A percentile compares a stretch with the other conserved stretches of the same genome.
These are phyloP conservation scores for Heliothis virescens DNA, from an alignment of 1,140 invertebrate genomes.

Conservation along the genomic window DNA sequence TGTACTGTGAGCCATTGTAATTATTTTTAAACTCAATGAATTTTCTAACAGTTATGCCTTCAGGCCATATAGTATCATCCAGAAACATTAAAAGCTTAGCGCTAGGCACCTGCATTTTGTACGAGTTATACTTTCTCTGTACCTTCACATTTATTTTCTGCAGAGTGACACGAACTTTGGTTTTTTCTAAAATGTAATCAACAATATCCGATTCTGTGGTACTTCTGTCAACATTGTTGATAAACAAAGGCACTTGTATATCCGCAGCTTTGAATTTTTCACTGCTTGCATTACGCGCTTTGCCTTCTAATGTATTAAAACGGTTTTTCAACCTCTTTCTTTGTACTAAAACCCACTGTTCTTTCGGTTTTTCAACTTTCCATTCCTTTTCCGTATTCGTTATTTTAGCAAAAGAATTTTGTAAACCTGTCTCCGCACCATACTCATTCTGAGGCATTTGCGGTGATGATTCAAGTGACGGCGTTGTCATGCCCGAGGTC, in stretches of 20 bases:
- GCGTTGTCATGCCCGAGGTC: not conserved
- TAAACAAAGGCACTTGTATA: no score
- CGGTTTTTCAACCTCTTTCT: not conserved
- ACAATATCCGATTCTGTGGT: no score
- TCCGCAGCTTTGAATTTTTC: no score
- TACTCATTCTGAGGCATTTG: not conserved
- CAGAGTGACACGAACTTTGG: no score
- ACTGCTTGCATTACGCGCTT: not conserved
- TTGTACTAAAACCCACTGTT: slow-evolving; percentile 1
- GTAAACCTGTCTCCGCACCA: not conserved
- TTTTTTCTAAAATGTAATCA: no score
- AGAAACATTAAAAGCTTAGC: not conserved
- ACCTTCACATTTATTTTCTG: no score
- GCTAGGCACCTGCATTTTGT: not conserved
- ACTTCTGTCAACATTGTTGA: no score
- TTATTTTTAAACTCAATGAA: slow-evolving; percentile 7
- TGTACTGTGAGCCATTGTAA: not conserved
- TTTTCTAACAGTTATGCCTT: slow-evolving; percentile 10
- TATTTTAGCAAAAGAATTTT: not conserved
- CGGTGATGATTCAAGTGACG: not conserved
- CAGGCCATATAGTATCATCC: not conserved
- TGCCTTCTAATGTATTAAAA: not conserved
- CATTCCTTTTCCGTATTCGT: not conserved
- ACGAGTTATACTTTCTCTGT: no score
- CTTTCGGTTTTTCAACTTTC: not conserved